Evolutionary conservation across 2,113 vertebrate genomes (phyloP), one percentile per base, ranked within the genome.

Genomic region (Raja brachyura): DNA sequence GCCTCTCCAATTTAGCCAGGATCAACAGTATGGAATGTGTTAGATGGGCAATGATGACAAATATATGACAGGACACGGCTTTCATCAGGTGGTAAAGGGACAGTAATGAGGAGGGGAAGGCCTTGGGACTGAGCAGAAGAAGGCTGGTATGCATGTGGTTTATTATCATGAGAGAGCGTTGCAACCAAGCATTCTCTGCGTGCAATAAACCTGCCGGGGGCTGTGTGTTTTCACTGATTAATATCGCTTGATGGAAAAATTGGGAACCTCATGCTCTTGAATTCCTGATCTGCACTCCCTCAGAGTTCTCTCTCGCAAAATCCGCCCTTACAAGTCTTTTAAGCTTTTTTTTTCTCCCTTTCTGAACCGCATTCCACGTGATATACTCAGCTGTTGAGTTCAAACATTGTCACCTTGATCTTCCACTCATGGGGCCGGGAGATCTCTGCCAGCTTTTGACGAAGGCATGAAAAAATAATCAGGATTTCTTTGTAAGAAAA

Each of bases 301-400:
- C 25, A n/a, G 56, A 61, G 56, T 31, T 5, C 28, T 63, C 83
- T 4, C 22, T 61, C 56, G 3, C 56, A 61, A 59, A 86, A n/a
- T 63, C 28, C 5, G 83, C 56, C 83, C 83, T 86, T 77, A 33
- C 33, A 33, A 77, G n/a, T 33, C 9, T 9, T n/a, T n/a, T n/a
- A n/a, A n/a, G 31, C n/a, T 73, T 0, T 56, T 56, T 56, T 48
- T 10, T 56, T 54, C 5, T 54, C 79, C 54, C 79, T 83, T 25
- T 28, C 79, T 83, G 20, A 56, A 79, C 48, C 25, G 20, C 9
- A 83, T 54, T 8, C 28, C 28, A 28, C 5, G 28, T 92, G 66
- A 39, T 90, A 9, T 73, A 48, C 25, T 90, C 63, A 92, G 88
- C 90, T 14, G 90, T 28, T 92, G 90, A 92, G 2, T 74, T 73